Base-by-base conservation (phyloP, 2,888 invertebrate genomes). In the Caenorhabditis sp. region DNA sequence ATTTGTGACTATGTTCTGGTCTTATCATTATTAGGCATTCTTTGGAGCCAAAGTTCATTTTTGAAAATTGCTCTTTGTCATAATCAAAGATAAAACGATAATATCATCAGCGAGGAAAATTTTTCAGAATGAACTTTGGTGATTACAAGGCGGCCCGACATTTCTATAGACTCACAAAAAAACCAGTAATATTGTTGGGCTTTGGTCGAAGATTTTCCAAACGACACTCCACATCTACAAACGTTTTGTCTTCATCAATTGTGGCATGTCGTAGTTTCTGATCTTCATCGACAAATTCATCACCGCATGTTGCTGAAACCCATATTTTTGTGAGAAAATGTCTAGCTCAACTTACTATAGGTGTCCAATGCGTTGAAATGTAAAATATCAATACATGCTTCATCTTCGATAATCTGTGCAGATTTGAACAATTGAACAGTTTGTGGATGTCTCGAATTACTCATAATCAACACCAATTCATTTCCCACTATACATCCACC, bases 141-240 rank as follows among this genome's bases (percentile, higher is more conserved):
- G n/a, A n/a, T n/a, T n/a, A n/a, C n/a, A n/a, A n/a, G n/a, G n/a
- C n/a, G n/a, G n/a, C n/a, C n/a, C n/a, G n/a, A n/a, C n/a, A n/a
- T 31, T 31, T 31, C 31, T 31, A 10, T 2, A 10, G 31, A 58
- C 79, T 62, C 36, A 79, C 82, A 53, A 81, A 82, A 51, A 82
- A 81, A 3, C n/a, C 58, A 17, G 71, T 66, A 21, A 80, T 70
- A 23, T 77, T 69, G 49, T 62, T 73, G 12, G 65, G 62, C 10
- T 63, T 61, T 8, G 72, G 76, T 19, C 62, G 50, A 57, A 79
- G 72, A 54, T 82, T 82, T 57, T 76, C 80, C 12, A 79, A 81
- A n/a, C 77, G 64, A 57, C 82, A 82, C 54, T 82, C 82, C 31
- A 82, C 82, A 62, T 82, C 82, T 3, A 82, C 82, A 58, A 79